Conservation (phyloP, 2,888 invertebrate genomes). For the Ichneumon xanthorius region DNA sequence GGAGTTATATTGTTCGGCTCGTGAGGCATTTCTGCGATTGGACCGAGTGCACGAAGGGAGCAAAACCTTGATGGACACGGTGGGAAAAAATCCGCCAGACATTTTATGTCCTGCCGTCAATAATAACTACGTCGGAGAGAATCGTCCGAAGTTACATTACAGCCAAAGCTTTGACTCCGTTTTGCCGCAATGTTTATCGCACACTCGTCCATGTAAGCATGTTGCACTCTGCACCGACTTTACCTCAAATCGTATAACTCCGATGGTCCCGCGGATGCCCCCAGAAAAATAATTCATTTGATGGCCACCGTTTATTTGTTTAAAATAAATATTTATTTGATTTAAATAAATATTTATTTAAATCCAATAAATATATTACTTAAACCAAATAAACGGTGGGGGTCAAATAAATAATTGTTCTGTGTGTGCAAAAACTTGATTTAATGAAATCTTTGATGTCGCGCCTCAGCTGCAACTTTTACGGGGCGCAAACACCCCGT, state of each 20-base stretch:
- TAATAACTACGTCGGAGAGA: not conserved
- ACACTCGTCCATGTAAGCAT: not conserved
- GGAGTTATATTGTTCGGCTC: not conserved
- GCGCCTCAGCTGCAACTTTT: too few species aligned
- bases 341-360: too few species aligned
- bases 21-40: not conserved
- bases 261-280: not conserved
- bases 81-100: not conserved
- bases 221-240: not conserved
- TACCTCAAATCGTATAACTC: not conserved
- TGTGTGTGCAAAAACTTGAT: too few species aligned
- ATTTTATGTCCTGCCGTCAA: conserved; percentile 21
- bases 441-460: too few species aligned
- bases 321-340: too few species aligned
- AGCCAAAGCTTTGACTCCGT: not conserved
- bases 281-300: too few species aligned
- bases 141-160: conserved; percentile 3
- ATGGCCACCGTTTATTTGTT: too few species aligned
- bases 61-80: not conserved
- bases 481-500: too few species aligned
- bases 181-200: not conserved
- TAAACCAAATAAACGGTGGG: too few species aligned
- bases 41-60: not conserved
- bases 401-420: too few species aligned
- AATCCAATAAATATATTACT: too few species aligned